phyloP scores from a whole-genome alignment of 2,888 invertebrate genomes.

The Tortrix viridana region DNA sequence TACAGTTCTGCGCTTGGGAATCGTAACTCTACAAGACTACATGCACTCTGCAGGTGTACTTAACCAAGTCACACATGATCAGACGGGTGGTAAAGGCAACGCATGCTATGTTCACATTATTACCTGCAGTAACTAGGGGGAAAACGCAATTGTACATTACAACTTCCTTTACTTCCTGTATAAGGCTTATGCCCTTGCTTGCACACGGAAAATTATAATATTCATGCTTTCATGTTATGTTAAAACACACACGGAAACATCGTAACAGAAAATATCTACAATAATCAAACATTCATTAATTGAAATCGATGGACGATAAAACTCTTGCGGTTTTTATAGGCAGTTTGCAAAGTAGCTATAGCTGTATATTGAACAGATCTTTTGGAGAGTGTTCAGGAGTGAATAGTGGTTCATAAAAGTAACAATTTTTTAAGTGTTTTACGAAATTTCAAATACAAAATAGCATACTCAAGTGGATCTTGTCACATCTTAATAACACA shows the following conservation, averaged over 20 bases:
- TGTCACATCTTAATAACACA: too few species aligned
- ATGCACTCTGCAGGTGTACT: too few species aligned
- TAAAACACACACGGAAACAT: conserved; percentile 13
- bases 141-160: conserved; percentile 43
- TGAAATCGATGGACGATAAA: conserved; percentile 8
- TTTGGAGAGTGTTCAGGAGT: too few species aligned
- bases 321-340: neutral
- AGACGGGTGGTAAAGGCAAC: conserved; percentile 44
- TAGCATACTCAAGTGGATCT: too few species aligned
- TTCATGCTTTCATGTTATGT: conserved; percentile 41
- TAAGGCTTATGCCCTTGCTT: conserved; percentile 36
- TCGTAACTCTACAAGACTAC: neutral
- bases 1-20: conserved; percentile 17
- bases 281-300: conserved; percentile 8
- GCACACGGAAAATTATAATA: conserved; percentile 38
- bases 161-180: conserved; percentile 45
- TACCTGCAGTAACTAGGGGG: conserved; percentile 48
- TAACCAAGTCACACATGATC: conserved; percentile 46
- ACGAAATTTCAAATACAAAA: too few species aligned
- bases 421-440: too few species aligned
- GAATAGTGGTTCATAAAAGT: too few species aligned
- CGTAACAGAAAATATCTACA: conserved; percentile 24
- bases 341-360: neutral
- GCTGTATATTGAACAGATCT: neutral
- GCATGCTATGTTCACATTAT: conserved; percentile 46